Percentiles rank a stretch among this genome's conserved stretches.
Evolutionary conservation across 2,113 vertebrate species (phyloP).

Genomic region (Corvus cornix): DNA sequence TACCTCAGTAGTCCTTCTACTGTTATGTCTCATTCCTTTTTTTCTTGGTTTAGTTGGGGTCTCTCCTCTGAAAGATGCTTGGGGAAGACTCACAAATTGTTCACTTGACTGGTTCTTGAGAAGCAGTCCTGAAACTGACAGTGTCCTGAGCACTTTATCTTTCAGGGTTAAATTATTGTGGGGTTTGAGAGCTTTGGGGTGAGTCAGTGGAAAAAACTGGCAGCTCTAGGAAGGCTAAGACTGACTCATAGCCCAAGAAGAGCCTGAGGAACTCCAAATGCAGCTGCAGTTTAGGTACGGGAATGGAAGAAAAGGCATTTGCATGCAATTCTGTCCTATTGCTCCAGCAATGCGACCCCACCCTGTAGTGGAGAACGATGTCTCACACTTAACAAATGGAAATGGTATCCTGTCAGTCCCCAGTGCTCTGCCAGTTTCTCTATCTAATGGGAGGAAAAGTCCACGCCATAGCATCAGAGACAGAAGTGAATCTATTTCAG

Average conservation of each 20-base stretch:
- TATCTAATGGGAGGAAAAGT: conserved; percentile 15
- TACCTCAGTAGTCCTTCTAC: not conserved
- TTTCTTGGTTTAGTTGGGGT: not conserved
- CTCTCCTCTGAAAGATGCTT: not conserved
- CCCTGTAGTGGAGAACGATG: not conserved
- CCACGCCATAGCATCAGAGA: not conserved
- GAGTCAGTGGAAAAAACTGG: conserved; percentile 47
- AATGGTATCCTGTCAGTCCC: not conserved
- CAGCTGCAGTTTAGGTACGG: conserved; percentile 31
- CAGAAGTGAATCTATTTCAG: not conserved
- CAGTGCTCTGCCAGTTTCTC: not conserved
- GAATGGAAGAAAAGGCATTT: conserved; percentile 16
- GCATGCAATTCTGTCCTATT: not conserved
- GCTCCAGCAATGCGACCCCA: conserved; percentile 7
- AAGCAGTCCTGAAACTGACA: not conserved
- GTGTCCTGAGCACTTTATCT: not conserved
- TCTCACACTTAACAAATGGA: conserved; percentile 24
- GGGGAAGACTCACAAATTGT: not conserved
- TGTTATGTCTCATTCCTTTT: not conserved
- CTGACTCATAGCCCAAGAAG: conserved; percentile 36
- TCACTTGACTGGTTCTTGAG: not conserved
- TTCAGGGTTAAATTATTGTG: conserved; percentile 19
- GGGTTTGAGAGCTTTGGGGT: conserved; percentile 2
- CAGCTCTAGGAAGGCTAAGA: not conserved
- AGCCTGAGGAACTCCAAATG: conserved; percentile 18